phyloP scores from a whole-genome alignment of 2,888 invertebrate species.

The Trypoxylon attenuatum region DNA sequence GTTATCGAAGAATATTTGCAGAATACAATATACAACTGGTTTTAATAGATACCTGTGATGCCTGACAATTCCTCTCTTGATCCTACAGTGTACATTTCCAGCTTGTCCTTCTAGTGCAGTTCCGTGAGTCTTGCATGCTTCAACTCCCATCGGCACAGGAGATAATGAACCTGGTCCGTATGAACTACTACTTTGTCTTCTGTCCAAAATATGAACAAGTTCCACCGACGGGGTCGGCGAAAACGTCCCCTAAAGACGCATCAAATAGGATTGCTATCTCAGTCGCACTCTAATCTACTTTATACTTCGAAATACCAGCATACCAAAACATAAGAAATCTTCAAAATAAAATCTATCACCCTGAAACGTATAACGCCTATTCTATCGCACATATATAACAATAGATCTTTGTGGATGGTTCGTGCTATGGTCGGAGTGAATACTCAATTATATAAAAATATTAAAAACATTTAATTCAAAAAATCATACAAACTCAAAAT shows the following conservation, averaged over 20 bases:
- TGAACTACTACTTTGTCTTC: constrained; percentile 70
- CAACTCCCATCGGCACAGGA: constrained; percentile 69
- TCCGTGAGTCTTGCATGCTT: constrained; percentile 72
- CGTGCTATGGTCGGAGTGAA: no score
- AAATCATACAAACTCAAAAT: constrained; percentile 3
- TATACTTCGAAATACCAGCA: neutral
- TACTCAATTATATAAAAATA: no score
- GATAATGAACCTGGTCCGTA: constrained; percentile 71
- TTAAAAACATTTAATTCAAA: neutral
- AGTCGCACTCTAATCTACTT: no score
- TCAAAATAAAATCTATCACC: no score
- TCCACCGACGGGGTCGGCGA: constrained; percentile 73
- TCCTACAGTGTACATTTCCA: constrained; percentile 70
- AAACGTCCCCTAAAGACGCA: constrained; percentile 66
- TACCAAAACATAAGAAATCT: neutral
- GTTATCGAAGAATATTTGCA: no score
- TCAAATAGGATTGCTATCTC: no score
- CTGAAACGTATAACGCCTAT: no score
- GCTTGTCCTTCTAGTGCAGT: constrained; percentile 67
- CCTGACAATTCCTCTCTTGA: constrained; percentile 72
- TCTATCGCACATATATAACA: no score
- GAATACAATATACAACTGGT: no score
- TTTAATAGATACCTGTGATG: constrained; percentile 70
- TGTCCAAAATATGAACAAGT: constrained; percentile 70
- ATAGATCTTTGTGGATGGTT: no score